phyloP scores from a whole-genome alignment of 1,140 invertebrate genomes.

The Cotesia typhae region DNA sequence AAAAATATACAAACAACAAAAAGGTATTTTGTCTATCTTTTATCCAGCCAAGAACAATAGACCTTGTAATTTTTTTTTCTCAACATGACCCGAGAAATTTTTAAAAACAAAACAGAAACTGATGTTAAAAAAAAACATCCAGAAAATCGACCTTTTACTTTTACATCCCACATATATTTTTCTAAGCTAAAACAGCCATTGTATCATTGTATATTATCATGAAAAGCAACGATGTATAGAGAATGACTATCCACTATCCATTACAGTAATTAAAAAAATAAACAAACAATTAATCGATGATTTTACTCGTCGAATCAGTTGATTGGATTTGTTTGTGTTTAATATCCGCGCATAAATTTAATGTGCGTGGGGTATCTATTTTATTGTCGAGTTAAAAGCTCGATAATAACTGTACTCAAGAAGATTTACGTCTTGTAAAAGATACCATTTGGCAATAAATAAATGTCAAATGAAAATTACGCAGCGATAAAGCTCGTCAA shows the following conservation, averaged over 20 bases:
- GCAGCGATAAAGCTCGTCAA: conserved; percentile 23
- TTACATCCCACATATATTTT: too few species aligned
- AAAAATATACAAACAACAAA: background rate
- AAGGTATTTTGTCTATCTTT: conserved; percentile 1
- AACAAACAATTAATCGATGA: too few species aligned
- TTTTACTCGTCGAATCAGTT: too few species aligned
- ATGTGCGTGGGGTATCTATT: too few species aligned
- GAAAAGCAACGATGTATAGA: too few species aligned
- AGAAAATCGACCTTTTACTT: conserved; percentile 13
- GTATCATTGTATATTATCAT: too few species aligned
- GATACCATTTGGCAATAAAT: conserved; percentile 20
- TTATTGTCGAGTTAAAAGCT: background rate
- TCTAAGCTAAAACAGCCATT: too few species aligned
- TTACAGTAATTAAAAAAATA: too few species aligned
- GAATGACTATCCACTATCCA: too few species aligned
- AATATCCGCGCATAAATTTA: too few species aligned
- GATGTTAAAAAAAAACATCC: background rate
- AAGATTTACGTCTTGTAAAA: conserved; percentile 25
- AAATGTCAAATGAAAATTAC: conserved; percentile 27
- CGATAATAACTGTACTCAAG: conserved; percentile 9
- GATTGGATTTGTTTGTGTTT: too few species aligned
- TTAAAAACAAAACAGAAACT: background rate
- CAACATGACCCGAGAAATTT: conserved; percentile 1
- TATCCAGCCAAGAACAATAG: conserved; percentile 13
- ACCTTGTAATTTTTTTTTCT: background rate